Base-by-base conservation (phyloP, 2,113 vertebrate genomes). In the Thalassoma bifasciatum region DNA sequence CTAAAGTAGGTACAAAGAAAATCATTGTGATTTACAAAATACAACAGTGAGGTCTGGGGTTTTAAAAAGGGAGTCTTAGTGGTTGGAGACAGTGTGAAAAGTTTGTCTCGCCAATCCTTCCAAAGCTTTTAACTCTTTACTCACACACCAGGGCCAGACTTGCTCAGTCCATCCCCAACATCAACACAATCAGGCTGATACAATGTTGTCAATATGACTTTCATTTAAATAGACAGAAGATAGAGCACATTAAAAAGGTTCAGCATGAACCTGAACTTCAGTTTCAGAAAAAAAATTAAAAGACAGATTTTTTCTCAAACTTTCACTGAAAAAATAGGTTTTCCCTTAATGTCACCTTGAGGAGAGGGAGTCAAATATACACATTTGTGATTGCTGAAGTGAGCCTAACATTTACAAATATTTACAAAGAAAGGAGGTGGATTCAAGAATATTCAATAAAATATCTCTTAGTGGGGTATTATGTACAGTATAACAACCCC, bases 241-340 rank as follows among this genome's bases (percentile, higher is more conserved):
- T 14, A n/a, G 64, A 42, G 19, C 59, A 21, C 6, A 69, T 30
- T 8, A 40, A 30, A 38, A 79, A 56, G 10, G 37, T 86, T 85
- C 84, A 80, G 60, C 68, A 82, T 84, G 13, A 89, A 87, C 42
- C 63, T 79, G 70, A 68, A 78, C 56, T 65, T 74, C 26, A 78
- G 57, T 52, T 50, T 74, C 47, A 67, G 62, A 88, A 64, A 79
- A n/a, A 66, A 75, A 51, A 80, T n/a, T 44, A 81, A 53, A 81
- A 68, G 66, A 84, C 22, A 60, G 10, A 66, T 24, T 51, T 73
- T 49, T 82, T 37, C 60, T 14, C 59, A 81, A 68, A 74, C 17
- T 72, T 79, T 85, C 42, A 81, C 61, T 86, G 82, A 84, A 88
- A 92, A 89, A 91, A 88, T 82, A 86, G 60, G 49, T 34, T 81